Base-by-base conservation (phyloP, 2,113 vertebrate genomes). In the Embiotoca jacksoni region DNA sequence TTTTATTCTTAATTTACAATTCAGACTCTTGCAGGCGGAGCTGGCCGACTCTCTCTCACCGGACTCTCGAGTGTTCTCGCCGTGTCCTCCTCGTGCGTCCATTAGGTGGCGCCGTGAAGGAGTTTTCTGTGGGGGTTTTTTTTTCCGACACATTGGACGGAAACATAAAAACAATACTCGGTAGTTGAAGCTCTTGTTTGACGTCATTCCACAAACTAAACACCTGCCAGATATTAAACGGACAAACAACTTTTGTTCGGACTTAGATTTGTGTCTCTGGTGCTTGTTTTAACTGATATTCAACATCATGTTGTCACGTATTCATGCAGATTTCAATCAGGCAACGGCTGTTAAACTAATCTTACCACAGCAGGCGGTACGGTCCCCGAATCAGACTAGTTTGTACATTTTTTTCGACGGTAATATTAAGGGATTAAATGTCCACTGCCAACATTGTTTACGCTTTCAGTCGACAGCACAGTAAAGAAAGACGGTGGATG, bases 181-280 rank as follows among this genome's bases (percentile, higher is more conserved):
- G 63, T 73, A 73, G 69, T 64, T 62, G 3, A 63, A 83, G 30
- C 54, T 80, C 33, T 78, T 62, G 66, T 86, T 79, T 74, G 55
- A 52, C 32, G 60, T 44, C 81, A 88, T 90, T 91, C 85, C 84
- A 60, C 23, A 70, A 80, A 57, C 46, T 61, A 57, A 91, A 80
- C 53, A 55, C 64, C 63, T 89, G 72, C 77, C 70, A 70, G 67
- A 83, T 80, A 88, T 88, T 90, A 88, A 90, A 90, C 0, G 11
- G 56, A 3, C 72, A 73, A 23, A 61, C 50, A 8, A 35, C 50
- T 65, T 78, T 59, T 68, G 13, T n/a, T 75, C 72, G 72, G 11
- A 71, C 35, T 37, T 32, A 50, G 9, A 71, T 36, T 30, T 47
- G 9, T 1, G 6, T 73, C 15, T 61, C 14, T 54, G 36, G 13